phyloP scores from a whole-genome alignment of 2,797 vertebrate genomes.

The Pseudomugil gertrudae region DNA sequence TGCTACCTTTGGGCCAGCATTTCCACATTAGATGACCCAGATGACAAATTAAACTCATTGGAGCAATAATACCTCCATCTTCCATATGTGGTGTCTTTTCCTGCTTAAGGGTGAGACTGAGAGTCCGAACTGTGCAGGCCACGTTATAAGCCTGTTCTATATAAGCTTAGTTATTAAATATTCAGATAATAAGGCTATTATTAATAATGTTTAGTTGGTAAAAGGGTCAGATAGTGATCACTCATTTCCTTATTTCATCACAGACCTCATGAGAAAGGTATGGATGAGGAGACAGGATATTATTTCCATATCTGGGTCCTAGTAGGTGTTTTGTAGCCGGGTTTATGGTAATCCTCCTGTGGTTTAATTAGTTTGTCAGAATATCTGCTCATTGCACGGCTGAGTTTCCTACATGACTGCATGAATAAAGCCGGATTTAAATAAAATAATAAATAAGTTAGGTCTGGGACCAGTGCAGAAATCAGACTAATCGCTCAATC shows the following conservation, averaged over 20 bases:
- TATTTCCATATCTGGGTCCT: neutral
- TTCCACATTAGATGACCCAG: slow-evolving; percentile 43
- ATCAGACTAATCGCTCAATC: slow-evolving; percentile 33
- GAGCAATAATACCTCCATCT: slow-evolving; percentile 11
- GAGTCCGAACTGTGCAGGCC: neutral
- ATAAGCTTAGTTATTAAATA: slow-evolving; percentile 30
- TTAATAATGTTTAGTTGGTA: neutral
- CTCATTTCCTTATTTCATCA: neutral
- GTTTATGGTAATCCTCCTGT: slow-evolving; percentile 37
- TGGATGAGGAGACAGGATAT: slow-evolving; percentile 7
- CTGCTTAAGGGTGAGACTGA: slow-evolving; percentile 1
- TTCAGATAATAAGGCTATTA: slow-evolving; percentile 22
- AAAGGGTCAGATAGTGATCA: neutral
- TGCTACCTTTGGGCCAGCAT: slow-evolving; percentile 12
- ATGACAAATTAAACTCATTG: slow-evolving; percentile 41
- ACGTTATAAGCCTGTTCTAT: slow-evolving; percentile 2
- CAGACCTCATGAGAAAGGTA: neutral
- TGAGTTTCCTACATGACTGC: slow-evolving; percentile 25
- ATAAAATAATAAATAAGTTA: neutral
- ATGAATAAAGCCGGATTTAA: neutral
- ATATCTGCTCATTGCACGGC: slow-evolving; percentile 21
- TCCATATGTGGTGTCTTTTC: neutral
- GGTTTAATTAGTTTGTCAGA: slow-evolving; percentile 56
- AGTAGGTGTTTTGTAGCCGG: slow-evolving; percentile 2
- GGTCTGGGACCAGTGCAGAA: neutral